Conservation (phyloP, 2,113 vertebrate species). For the Chroicocephalus ridibundus region DNA sequence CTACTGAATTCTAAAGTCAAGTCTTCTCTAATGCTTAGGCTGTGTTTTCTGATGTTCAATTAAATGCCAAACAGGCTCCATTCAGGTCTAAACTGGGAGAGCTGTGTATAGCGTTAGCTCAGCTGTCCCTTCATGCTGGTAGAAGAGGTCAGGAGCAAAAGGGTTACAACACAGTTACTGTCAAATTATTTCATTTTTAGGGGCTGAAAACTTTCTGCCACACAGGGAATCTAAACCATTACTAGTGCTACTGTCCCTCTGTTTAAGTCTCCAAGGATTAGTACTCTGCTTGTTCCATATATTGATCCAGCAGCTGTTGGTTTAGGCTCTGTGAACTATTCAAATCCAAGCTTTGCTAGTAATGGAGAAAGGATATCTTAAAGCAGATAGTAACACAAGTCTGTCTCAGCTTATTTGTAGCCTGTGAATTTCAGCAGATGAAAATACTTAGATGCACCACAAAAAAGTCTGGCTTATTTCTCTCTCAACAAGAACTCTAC, state of each 20-base stretch:
- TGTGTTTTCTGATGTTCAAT: conserved; percentile 23
- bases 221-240: background rate
- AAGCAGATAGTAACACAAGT: background rate
- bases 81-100: background rate
- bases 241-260: background rate
- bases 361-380: background rate
- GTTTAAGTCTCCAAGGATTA: background rate
- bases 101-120: background rate
- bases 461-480: background rate
- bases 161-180: background rate
- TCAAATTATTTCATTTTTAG: background rate
- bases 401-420: background rate
- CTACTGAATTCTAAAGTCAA: conserved; percentile 64
- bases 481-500: background rate
- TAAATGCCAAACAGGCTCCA: background rate
- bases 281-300: background rate
- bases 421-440: background rate
- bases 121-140: background rate
- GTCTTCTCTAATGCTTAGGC: conserved; percentile 64
- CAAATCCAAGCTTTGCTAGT: background rate
- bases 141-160: background rate
- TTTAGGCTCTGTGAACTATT: background rate
- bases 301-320: background rate
- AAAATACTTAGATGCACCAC: background rate
- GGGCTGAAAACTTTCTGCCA: background rate